Percentiles rank a stretch among this genome's conserved stretches.
Evolutionary conservation across 2,888 invertebrate genomes (phyloP).

Genomic region (Acrobasis consociella): DNA sequence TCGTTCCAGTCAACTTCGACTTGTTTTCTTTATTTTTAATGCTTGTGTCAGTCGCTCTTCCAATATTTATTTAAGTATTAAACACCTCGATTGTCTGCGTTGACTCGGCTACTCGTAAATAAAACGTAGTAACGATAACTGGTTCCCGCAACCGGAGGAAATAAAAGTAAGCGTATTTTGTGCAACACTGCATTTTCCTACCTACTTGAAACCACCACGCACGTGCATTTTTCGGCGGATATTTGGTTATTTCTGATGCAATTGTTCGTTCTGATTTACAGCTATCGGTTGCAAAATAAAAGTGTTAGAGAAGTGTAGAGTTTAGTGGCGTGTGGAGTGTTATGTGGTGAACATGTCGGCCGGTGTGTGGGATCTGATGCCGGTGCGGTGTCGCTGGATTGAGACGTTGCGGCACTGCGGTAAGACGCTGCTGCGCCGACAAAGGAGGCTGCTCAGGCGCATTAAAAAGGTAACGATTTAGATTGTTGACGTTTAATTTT

Average conservation of each 20-base stretch:
- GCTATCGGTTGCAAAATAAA: conserved; percentile 17
- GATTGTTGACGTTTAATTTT: too few relatives aligned
- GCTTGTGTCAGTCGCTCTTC: background rate
- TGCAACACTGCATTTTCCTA: conserved; percentile 15
- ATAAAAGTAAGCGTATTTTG: conserved; percentile 12
- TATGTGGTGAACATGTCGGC: conserved; percentile 60
- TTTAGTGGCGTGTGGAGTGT: conserved; percentile 33
- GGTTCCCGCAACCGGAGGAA: conserved; percentile 10
- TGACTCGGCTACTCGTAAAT: conserved; percentile 6
- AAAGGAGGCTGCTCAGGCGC: conserved; percentile 68
- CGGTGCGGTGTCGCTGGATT: conserved; percentile 71
- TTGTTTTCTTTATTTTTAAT: background rate
- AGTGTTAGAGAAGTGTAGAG: conserved; percentile 23
- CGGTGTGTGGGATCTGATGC: conserved; percentile 72
- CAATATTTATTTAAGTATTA: background rate
- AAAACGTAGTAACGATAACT: background rate
- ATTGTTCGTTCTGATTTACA: conserved; percentile 5
- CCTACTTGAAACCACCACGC: conserved; percentile 1
- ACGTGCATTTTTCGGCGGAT: conserved; percentile 11
- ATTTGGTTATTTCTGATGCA: conserved; percentile 4
- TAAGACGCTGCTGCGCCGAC: conserved; percentile 73
- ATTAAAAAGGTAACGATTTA: conserved; percentile 69
- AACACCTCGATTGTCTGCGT: conserved; percentile 11
- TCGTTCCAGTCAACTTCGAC: background rate
- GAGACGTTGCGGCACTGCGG: conserved; percentile 75